Evolutionary conservation across 2,888 invertebrate genomes (phyloP), one percentile per base, ranked within the genome.

Genomic region (Carterocephalus palaemon): DNA sequence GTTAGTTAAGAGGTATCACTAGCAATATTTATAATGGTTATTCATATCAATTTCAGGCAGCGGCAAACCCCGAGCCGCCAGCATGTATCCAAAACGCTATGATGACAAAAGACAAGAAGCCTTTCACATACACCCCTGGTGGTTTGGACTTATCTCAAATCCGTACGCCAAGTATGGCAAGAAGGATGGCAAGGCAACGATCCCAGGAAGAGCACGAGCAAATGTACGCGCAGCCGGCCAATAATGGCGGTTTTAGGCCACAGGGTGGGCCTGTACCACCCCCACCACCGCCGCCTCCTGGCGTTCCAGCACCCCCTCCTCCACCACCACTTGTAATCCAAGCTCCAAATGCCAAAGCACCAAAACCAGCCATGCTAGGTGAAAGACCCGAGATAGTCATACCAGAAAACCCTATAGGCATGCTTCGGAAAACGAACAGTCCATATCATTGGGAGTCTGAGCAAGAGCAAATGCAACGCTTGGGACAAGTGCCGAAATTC

Each of bases 21-120:
- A n/a, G n/a, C n/a, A n/a, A n/a, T n/a, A n/a, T n/a, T n/a, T n/a
- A n/a, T n/a, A n/a, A n/a, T n/a, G n/a, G n/a, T n/a, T n/a, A n/a
- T n/a, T n/a, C n/a, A n/a, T n/a, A n/a, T n/a, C 2, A 51, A 56
- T 87, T 86, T 43, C 84, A 88, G 87, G 80, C 80, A 46, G 81
- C 82, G 78, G 82, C 82, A 5, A 57, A 51, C 48, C 57, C 74
- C 34, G 95, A 95, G 69, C 95, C 95, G 28, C 97, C 97, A 51
- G 92, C 93, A 53, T 95, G 95, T 60, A 93, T 97, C 46, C 95
- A 96, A 73, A 95, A 95, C 75, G 96, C 96, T 19, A 96, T 96
- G 95, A 92, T 96, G 92, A 95, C 95, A 63, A 96, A 96, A 81
- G 97, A 97, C 79, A 97, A 97, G 79, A 97, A 97, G 68, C 97